Evolutionary conservation across 2,797 vertebrate genomes (phyloP).

Genomic region (Petrocephalus sullivani): DNA sequence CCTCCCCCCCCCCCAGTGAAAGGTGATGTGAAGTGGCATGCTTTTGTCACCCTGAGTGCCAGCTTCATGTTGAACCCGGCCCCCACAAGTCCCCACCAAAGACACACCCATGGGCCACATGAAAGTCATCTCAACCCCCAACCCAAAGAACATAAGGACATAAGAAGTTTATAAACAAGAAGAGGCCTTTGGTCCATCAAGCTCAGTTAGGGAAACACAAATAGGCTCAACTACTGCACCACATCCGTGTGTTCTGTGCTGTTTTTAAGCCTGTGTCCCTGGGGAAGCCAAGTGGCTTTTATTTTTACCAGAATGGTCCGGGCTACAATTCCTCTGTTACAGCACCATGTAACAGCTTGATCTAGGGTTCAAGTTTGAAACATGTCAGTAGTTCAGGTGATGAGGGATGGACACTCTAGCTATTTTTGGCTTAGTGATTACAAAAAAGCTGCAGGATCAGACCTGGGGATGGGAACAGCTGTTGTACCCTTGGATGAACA

Average conservation of each 20-base stretch:
- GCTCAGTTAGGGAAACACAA: background rate
- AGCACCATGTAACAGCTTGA: background rate
- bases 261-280: background rate
- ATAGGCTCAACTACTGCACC: background rate
- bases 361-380: background rate
- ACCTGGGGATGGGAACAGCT: background rate
- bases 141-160: background rate
- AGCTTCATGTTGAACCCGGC: background rate
- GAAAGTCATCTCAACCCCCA: background rate
- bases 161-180: too few relatives aligned
- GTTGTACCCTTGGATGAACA: background rate
- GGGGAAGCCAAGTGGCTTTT: background rate
- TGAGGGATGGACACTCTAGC: background rate
- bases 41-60: background rate
- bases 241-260: background rate
- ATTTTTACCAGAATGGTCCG: background rate
- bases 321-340: background rate
- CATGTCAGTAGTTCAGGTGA: background rate
- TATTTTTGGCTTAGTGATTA: background rate
- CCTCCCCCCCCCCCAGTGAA: background rate
- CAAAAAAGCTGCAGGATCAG: background rate
- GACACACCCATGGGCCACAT: background rate
- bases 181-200: too few relatives aligned
- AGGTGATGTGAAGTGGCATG: conserved; percentile 11
- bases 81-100: background rate